Conservation (phyloP, 2,113 vertebrate genomes). For the Copsychus sechellarum region DNA sequence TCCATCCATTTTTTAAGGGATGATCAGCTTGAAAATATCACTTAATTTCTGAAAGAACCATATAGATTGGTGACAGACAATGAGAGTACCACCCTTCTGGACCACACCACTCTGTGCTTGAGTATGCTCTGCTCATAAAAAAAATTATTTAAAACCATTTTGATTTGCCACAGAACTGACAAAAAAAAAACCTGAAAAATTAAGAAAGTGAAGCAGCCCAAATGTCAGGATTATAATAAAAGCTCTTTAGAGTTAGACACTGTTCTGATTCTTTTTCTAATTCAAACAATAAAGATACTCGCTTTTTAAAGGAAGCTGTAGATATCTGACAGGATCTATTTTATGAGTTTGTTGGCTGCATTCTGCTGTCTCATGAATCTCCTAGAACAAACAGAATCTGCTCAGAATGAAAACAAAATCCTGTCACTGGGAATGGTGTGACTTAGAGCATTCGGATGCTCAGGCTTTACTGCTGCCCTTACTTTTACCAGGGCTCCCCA, state of each 20-base stretch:
- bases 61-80: background rate
- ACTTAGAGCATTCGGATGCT: background rate
- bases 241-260: background rate
- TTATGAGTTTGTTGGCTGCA: background rate
- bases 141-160: background rate
- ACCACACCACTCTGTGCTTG: background rate
- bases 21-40: background rate
- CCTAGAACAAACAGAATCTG: conserved; percentile 22
- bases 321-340: conserved; percentile 38
- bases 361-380: background rate
- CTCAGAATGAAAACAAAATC: conserved; percentile 9
- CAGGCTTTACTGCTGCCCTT: background rate
- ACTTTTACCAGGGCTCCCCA: background rate
- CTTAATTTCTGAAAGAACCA: background rate
- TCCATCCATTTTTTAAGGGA: background rate
- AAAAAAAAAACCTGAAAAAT: background rate
- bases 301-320: background rate
- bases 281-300: background rate
- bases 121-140: background rate
- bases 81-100: background rate
- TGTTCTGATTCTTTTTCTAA: conserved; percentile 1
- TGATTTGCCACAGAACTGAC: background rate
- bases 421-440: background rate
- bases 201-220: background rate
- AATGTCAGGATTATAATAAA: background rate